Conservation (phyloP, 2,113 vertebrate species). For the Misgurnus mizolepis region DNA sequence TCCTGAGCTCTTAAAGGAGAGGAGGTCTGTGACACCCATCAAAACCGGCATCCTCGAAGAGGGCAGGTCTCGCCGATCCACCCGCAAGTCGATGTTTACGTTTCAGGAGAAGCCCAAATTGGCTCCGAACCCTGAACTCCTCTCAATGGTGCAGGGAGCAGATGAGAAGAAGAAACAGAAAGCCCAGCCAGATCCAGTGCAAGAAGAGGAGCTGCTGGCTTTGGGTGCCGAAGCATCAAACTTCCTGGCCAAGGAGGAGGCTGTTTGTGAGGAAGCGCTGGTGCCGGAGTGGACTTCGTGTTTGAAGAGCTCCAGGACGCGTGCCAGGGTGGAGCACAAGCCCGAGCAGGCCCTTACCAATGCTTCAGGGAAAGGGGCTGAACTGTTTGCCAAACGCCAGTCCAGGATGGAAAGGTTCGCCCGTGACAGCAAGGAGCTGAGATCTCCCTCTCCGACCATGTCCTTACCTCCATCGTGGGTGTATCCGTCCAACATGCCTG, state of each 20-base stretch:
- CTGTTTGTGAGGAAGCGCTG: constrained; percentile 52
- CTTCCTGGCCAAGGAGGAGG: constrained; percentile 78
- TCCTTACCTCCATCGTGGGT: constrained; percentile 97
- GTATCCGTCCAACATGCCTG: constrained; percentile 81
- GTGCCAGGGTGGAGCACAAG: constrained; percentile 76
- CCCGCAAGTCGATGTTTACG: constrained; percentile 93
- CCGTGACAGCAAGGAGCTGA: constrained; percentile 76
- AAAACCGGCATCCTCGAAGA: constrained; percentile 91
- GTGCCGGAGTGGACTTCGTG: constrained; percentile 89
- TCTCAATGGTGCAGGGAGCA: constrained; percentile 87
- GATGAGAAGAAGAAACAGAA: constrained; percentile 86
- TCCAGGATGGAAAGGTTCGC: constrained; percentile 95
- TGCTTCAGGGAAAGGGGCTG: constrained; percentile 89
- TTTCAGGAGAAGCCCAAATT: constrained; percentile 93
- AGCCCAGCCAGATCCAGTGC: constrained; percentile 73
- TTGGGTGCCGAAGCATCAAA: constrained; percentile 95
- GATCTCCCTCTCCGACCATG: constrained; percentile 90
- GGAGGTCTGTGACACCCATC: constrained; percentile 56
- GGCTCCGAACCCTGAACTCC: constrained; percentile 89
- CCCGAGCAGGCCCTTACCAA: constrained; percentile 86
- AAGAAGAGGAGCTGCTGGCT: constrained; percentile 87
- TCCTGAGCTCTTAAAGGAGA: constrained; percentile 61
- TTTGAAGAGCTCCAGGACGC: constrained; percentile 87
- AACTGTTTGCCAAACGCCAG: constrained; percentile 90
- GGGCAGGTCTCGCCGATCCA: constrained; percentile 69